A percentile compares a stretch with the other conserved stretches of the same genome.
These are phyloP conservation scores for Eumacrocentrus americanus DNA, from an alignment of 2,888 invertebrate genomes.

Conservation along the genomic window DNA sequence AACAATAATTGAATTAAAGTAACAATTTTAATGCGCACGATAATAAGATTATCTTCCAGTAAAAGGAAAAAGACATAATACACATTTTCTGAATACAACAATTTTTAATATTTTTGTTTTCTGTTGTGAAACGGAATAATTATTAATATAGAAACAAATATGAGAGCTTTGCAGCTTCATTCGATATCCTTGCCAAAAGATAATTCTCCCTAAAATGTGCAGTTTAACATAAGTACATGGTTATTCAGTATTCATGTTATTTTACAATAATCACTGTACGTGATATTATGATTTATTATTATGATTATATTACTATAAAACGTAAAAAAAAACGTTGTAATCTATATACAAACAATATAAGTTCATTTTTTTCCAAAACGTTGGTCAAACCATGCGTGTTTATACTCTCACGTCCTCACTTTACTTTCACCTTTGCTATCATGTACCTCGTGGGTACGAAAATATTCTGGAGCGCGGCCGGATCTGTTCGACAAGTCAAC, in stretches of 20 bases:
- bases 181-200: not conserved
- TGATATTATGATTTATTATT: constrained; percentile 27
- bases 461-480: not conserved
- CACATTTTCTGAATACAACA: not conserved
- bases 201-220: not conserved
- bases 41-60: no score
- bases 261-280: constrained; percentile 39
- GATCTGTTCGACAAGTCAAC: constrained; percentile 4
- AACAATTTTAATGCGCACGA: no score
- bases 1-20: no score
- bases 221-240: constrained; percentile 36
- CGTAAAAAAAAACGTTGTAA: not conserved
- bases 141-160: not conserved
- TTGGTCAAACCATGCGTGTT: not conserved
- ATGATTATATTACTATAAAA: constrained; percentile 11
- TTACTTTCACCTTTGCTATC: constrained; percentile 21
- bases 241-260: constrained; percentile 52
- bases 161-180: not conserved
- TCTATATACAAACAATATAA: constrained; percentile 23
- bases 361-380: constrained; percentile 21
- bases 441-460: constrained; percentile 2
- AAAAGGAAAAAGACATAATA: not conserved
- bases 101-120: not conserved
- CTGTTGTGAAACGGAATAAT: not conserved
- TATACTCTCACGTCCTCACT: constrained; percentile 5